A percentile compares a stretch with the other conserved stretches of the same genome.
These are phyloP conservation scores for Chrysolina oricalcia DNA, from an alignment of 2,888 invertebrate species.

Conservation along the genomic window DNA sequence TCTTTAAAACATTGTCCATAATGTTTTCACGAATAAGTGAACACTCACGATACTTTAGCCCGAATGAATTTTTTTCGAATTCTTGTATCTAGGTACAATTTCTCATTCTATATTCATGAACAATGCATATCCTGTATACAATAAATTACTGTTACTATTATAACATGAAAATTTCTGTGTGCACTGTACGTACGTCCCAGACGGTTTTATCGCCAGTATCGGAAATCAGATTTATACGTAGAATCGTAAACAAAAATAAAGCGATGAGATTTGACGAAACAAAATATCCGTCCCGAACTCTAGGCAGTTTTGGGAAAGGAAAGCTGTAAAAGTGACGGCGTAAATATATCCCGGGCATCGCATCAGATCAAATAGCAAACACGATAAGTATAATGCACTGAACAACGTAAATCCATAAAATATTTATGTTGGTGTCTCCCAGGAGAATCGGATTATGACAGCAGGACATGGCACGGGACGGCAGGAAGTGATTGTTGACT, in stretches of 20 bases:
- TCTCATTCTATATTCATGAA: too few relatives aligned
- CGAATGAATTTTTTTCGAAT: too few relatives aligned
- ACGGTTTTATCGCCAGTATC: not conserved
- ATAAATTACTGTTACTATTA: too few relatives aligned
- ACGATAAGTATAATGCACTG: conserved; percentile 72
- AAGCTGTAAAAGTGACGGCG: conserved; percentile 32
- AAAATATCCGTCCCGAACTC: not conserved
- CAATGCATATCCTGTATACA: too few relatives aligned
- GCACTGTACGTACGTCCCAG: not conserved
- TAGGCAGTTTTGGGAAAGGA: conserved; percentile 15
- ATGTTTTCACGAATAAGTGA: too few relatives aligned
- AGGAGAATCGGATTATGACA: conserved; percentile 71
- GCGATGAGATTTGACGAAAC: conserved; percentile 24
- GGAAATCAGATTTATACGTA: not conserved
- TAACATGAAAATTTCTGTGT: too few relatives aligned
- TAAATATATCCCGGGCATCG: conserved; percentile 60
- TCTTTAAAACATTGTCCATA: too few relatives aligned
- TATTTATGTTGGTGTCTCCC: conserved; percentile 70
- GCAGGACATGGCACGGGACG: conserved; percentile 48
- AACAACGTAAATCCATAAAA: conserved; percentile 73
- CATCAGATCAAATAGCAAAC: conserved; percentile 71
- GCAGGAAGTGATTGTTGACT: conserved; percentile 38
- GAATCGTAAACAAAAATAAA: not conserved
- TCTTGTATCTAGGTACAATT: too few relatives aligned
- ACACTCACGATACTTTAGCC: too few relatives aligned